Conservation (phyloP, 2,797 vertebrate genomes). For the Lophius americanus region DNA sequence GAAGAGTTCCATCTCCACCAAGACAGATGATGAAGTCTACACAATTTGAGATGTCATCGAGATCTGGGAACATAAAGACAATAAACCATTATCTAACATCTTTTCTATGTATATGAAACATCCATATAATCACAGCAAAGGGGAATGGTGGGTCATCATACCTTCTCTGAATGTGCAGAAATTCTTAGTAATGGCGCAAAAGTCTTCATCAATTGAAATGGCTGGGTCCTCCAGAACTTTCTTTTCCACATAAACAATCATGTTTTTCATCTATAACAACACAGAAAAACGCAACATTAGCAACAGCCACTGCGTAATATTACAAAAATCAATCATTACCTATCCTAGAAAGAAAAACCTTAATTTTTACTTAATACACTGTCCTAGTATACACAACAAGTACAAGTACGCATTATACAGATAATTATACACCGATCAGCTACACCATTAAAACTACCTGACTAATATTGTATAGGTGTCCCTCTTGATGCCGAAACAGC, state of each 20-base stretch:
- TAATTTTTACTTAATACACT: too few relatives aligned
- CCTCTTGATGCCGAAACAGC: too few relatives aligned
- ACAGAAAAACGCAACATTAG: neutral
- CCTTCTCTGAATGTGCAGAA: constrained; percentile 98
- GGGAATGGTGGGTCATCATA: constrained; percentile 45
- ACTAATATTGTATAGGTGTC: too few relatives aligned
- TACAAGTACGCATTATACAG: too few relatives aligned
- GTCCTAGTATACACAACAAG: too few relatives aligned
- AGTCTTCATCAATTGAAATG: constrained; percentile 89
- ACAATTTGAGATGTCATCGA: constrained; percentile 93
- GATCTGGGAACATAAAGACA: constrained; percentile 76
- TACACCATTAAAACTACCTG: too few relatives aligned
- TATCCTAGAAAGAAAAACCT: too few relatives aligned
- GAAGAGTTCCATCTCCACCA: constrained; percentile 92
- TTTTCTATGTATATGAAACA: too few relatives aligned
- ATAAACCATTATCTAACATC: neutral
- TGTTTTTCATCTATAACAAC: constrained; percentile 84
- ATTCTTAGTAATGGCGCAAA: constrained; percentile 89
- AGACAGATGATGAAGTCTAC: constrained; percentile 97
- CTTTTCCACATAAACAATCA: constrained; percentile 97
- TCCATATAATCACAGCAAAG: neutral
- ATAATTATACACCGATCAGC: too few relatives aligned
- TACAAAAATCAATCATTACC: neutral
- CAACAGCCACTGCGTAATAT: neutral
- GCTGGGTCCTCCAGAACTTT: constrained; percentile 95